Percentiles rank a stretch among this genome's conserved stretches.
phyloP scores from a whole-genome alignment of 2,888 invertebrate genomes.

The Nemotelus nigrinus region DNA sequence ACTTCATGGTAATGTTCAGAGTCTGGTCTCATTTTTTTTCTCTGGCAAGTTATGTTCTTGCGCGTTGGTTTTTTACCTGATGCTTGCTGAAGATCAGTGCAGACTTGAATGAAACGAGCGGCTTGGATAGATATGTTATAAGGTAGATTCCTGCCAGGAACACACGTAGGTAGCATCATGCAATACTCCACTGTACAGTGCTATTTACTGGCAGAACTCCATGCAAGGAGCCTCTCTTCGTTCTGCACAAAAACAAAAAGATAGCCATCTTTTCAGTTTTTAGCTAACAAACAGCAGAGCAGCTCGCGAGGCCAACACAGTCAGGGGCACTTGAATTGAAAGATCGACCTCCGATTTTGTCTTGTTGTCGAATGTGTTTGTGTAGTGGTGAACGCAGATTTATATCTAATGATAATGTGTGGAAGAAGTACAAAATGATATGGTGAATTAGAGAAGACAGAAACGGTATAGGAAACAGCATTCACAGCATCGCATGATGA shows the following conservation, averaged over 20 bases:
- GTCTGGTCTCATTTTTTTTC: constrained; percentile 8
- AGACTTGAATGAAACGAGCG: too few relatives aligned
- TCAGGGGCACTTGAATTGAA: constrained; percentile 24
- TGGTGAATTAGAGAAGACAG: neutral
- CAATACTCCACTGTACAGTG: too few relatives aligned
- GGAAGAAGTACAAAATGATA: too few relatives aligned
- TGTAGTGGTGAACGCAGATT: too few relatives aligned
- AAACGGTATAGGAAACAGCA: constrained; percentile 13
- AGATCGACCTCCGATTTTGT: constrained; percentile 37
- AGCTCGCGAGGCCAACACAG: constrained; percentile 9
- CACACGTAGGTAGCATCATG: too few relatives aligned
- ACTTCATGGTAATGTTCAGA: neutral
- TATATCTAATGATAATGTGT: too few relatives aligned
- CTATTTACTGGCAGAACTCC: too few relatives aligned
- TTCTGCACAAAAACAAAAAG: constrained; percentile 20
- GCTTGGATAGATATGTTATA: too few relatives aligned
- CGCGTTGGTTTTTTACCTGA: neutral
- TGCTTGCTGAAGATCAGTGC: too few relatives aligned
- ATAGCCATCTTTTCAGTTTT: constrained; percentile 22
- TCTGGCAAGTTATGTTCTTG: neutral
- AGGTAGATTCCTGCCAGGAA: too few relatives aligned
- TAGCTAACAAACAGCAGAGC: constrained; percentile 4
- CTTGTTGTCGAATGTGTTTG: neutral
- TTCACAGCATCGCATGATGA: constrained; percentile 3
- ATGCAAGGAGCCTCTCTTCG: constrained; percentile 1